Evolutionary conservation across 2,113 vertebrate genomes (phyloP), one percentile per base, ranked within the genome.

Genomic region (Poicephalus gulielmi): DNA sequence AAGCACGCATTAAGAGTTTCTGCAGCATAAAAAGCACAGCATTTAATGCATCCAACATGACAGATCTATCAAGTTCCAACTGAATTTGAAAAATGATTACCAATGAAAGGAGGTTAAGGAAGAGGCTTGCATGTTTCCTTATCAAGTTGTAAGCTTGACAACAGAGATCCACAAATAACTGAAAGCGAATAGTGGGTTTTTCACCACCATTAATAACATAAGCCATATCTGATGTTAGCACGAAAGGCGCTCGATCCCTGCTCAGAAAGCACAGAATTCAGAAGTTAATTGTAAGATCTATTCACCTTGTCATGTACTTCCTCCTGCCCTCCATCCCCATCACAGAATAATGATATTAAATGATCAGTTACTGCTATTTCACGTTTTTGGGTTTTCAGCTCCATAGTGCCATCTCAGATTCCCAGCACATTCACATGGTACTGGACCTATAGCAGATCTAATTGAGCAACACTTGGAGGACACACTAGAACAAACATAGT

Each of bases 181-280:
- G 99, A 94, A 99, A 99, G 83, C 99, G 99, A 74, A 99, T 99
- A 76, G 99, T 99, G 41, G 99, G 99, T 39, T 99, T 99, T 96
- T 99, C 99, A 23, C 99, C 99, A 19, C 99, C 99, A 44, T 99
- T 99, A 93, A 99, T 99, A 95, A 99, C 99, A 33, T 99, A 99
- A 2, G 99, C 99, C 99, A 99, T 99, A 95, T 99, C 99, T 9
- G 99, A 99, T 11, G 99, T 99, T 90, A 99, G 98, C 90, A 99
- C 99, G 88, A 99, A 99, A 3, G 99, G 99, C 76, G 99, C 99
- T 35, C 99, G 98, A 97, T 99, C 99, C 97, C 99, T 99, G 97
- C 95, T 90, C 95, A 85, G 68, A 94, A 94, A 95, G 75, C 83
- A 97, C 39, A 88, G 50, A 80, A 95, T 84, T 88, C 0, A 0